Evolutionary conservation across 2,797 vertebrate genomes (phyloP), one percentile per base, ranked within the genome.

Genomic region (Prionace glauca): DNA sequence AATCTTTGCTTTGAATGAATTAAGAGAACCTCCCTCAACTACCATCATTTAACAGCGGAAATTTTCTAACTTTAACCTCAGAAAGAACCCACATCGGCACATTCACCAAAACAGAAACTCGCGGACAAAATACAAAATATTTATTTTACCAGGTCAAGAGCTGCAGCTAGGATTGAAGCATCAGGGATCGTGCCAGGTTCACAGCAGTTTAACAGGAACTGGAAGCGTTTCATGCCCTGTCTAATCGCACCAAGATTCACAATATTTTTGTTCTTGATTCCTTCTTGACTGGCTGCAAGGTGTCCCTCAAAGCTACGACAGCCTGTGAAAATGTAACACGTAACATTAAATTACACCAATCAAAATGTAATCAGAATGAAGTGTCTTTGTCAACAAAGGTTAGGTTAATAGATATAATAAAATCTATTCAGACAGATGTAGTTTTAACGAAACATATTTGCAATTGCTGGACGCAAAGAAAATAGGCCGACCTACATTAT

Each of bases 151-250:
- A 99, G 98, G 96, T 99, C 99, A 71, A 99, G 97, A 90, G 99
- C 99, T 0, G 99, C 99, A 14, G 99, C 99, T 45, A 99, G 96
- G 97, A 99, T 99, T 90, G 99, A 99, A 41, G 99, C 99, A 88
- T 99, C 99, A 0, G 99, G 99, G 95, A 99, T 99, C 71, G 99
- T 99, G 87, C 99, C 99, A 0, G 99, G 99, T 95, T 99, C 99
- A 90, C 99, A 99, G 98, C 99, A 99, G 97, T 99, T 99, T 91
- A 99, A 97, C 72, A 99, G 98, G 96, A 99, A 99, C 97, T 99
- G 99, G 96, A 99, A 99, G 95, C 99, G 98, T 96, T 99, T 99
- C 99, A 99, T 99, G 95, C 99, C 99, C 97, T 99, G 99, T 56
- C 99, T 98, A 96, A 99, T 99, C 36, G 99, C 99, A 74, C 99